Evolutionary conservation across 2,113 vertebrate genomes (phyloP).

Genomic region (Odontesthes bonariensis): DNA sequence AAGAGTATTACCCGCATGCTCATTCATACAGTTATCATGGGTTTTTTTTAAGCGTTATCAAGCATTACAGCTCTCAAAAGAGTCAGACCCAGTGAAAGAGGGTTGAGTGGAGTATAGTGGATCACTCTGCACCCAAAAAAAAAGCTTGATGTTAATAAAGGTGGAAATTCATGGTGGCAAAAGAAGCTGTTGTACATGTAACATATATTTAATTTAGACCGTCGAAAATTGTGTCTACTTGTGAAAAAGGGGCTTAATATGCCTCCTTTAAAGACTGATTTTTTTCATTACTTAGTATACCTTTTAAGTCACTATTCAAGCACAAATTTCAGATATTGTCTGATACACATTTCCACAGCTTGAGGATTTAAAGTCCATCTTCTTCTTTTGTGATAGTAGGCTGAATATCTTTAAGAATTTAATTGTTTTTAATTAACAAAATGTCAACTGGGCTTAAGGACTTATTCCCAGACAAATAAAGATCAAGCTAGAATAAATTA

Average conservation of each 20-base stretch:
- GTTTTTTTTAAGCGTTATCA: too few species aligned
- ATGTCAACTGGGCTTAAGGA: too few species aligned
- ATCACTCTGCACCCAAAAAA: background rate
- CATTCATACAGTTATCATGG: too few species aligned
- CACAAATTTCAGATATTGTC: background rate
- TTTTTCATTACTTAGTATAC: constrained; percentile 1
- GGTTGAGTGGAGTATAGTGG: background rate
- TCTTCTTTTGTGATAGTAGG: constrained; percentile 8
- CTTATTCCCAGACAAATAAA: too few species aligned
- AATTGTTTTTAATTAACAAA: background rate
- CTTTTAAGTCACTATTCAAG: background rate
- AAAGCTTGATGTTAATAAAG: background rate
- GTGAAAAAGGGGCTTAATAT: too few species aligned
- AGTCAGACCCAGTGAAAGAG: background rate
- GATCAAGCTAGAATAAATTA: too few species aligned
- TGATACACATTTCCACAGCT: background rate
- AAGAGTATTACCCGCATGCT: too few species aligned
- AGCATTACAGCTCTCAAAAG: background rate
- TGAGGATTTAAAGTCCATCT: background rate
- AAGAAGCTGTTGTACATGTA: background rate
- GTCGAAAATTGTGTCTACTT: too few species aligned
- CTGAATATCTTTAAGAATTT: background rate
- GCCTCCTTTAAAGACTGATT: background rate
- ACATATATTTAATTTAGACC: too few species aligned
- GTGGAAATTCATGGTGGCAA: background rate